These are phyloP conservation scores for Natrix natrix DNA, from an alignment of 2,797 vertebrate species.

Conservation along the genomic window DNA sequence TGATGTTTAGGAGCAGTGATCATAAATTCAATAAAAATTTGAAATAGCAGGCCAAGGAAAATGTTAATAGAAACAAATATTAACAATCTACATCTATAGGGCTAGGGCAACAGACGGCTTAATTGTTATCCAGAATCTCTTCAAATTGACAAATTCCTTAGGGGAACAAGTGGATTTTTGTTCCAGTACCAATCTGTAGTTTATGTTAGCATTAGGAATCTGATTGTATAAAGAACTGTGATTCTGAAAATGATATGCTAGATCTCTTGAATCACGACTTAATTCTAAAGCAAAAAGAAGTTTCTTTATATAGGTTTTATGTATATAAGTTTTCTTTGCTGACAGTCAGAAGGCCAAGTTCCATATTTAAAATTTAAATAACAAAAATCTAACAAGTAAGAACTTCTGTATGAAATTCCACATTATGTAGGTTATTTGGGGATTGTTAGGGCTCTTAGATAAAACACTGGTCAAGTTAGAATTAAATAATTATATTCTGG, in stretches of 20 bases:
- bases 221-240: slow-evolving; percentile 59
- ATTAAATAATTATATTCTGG: slow-evolving; percentile 36
- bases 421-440: slow-evolving; percentile 35
- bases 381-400: slow-evolving; percentile 5
- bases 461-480: slow-evolving; percentile 44
- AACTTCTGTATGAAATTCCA: not conserved
- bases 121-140: slow-evolving; percentile 53
- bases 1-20: slow-evolving; percentile 6
- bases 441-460: slow-evolving; percentile 30
- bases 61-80: slow-evolving; percentile 28
- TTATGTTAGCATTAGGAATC: slow-evolving; percentile 53
- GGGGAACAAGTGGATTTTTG: slow-evolving; percentile 25
- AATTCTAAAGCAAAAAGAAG: not conserved
- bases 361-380: slow-evolving; percentile 20
- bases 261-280: slow-evolving; percentile 9
- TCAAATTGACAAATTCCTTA: slow-evolving; percentile 48
- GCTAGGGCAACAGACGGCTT: slow-evolving; percentile 29
- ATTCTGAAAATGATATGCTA: slow-evolving; percentile 11
- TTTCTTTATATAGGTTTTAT: slow-evolving; percentile 11
- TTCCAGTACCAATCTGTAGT: not conserved
- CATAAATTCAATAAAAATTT: slow-evolving; percentile 2
- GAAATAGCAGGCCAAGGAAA: slow-evolving; percentile 10
- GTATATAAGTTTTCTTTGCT: not conserved
- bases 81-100: slow-evolving; percentile 27
- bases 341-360: slow-evolving; percentile 12